Base-by-base conservation (phyloP, 1,140 invertebrate genomes). In the Hirudo medicinalis region DNA sequence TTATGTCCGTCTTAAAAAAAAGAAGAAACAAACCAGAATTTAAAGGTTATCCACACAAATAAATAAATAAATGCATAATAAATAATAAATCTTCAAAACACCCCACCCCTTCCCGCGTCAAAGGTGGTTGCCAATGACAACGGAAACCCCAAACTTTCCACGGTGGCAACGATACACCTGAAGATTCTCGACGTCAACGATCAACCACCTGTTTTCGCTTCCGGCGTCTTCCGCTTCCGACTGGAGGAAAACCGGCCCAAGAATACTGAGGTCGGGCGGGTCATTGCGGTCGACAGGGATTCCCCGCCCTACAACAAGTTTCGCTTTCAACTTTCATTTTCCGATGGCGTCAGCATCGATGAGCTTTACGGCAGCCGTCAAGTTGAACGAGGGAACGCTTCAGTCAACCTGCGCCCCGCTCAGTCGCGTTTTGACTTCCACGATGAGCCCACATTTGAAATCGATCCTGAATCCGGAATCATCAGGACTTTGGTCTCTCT, bases 141-240 rank as follows among this genome's bases (percentile, higher is more conserved):
- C 66, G 94, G 93, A 4, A 85, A 85, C 60, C 92, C 92, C 15
- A 78, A 89, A 0, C 83, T 94, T 53, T 90, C 89, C 54, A 88
- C 91, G 2, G 88, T 87, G 13, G 89, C 90, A 36, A 90, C 87
- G 68, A 87, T 95, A 66, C 83, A 87, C 70, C 89, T 94, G 69
- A 92, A 57, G 11, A 66, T 74, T 32, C 63, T 40, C 15, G 67
- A 72, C 63, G 20, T 72, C 29, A 72, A 74, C 40, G 71, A 74
- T 53, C 70, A 72, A 63, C 54, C 53, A 22, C 73, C 73, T 22
- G 19, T 43, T 27, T 73, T 73, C 69, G 67, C 32, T 19, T 19
- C 40, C 53, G 13, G 25, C 25, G 32, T 19, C 40, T 73, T 70
- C 63, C 40, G 55, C 11, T 71, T 73, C 36, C 36, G 54, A 11